These are phyloP conservation scores for Apodemus agrarius DNA, from an alignment of 2,797 vertebrate species.

Conservation along the genomic window DNA sequence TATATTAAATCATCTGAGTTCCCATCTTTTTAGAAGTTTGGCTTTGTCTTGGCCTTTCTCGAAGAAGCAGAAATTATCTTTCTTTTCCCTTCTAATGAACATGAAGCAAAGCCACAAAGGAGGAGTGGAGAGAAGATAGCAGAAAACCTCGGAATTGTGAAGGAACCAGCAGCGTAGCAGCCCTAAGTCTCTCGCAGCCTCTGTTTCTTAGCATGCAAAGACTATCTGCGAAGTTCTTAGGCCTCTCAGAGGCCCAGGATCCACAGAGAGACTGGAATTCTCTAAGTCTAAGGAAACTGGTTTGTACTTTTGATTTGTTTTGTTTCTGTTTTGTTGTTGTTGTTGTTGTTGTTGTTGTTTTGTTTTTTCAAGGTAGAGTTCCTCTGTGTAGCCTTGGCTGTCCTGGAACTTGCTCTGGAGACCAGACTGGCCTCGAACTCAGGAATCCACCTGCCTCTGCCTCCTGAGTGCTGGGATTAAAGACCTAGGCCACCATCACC, in stretches of 20 bases:
- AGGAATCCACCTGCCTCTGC: background rate
- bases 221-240: conserved; percentile 16
- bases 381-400: background rate
- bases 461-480: background rate
- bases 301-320: background rate
- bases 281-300: conserved; percentile 18
- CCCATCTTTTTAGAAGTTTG: conserved; percentile 46
- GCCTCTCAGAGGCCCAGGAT: conserved; percentile 9
- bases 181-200: background rate
- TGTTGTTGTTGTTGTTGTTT: too few relatives aligned
- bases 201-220: conserved; percentile 38
- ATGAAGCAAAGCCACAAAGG: conserved; percentile 26
- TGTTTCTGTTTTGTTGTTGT: background rate
- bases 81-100: background rate
- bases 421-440: background rate
- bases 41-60: conserved; percentile 52
- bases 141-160: background rate
- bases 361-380: background rate
- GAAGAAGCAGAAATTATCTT: conserved; percentile 51
- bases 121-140: background rate
- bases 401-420: background rate
- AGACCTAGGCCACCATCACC: background rate
- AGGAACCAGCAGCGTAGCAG: background rate
- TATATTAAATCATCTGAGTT: conserved; percentile 66
- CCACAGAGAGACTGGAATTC: background rate